Evolutionary conservation across 2,888 invertebrate species (phyloP), one percentile per base, ranked within the genome.

Genomic region (Oxycera nigricornis): DNA sequence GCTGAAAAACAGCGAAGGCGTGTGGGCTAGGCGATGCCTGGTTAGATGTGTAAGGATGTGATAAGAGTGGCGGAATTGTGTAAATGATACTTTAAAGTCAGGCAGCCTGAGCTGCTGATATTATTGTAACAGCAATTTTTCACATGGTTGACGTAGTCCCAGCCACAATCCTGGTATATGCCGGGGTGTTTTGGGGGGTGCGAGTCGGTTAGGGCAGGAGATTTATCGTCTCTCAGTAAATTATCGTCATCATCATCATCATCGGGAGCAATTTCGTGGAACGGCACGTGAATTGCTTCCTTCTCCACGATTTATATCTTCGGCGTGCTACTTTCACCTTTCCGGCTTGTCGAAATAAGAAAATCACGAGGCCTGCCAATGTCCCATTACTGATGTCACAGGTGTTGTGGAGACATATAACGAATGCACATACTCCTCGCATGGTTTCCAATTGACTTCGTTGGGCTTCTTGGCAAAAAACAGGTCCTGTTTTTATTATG

Each of bases 71-170:
- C 24, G 20, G 55, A 55, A 55, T 20, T 24, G 24, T 24, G 55
- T 28, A 59, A 30, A 65, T 65, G 41, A 41, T 65, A 65, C 30
- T 65, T 65, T 39, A 39, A 39, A 41, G 22, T 39, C 24, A 6
- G 65, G 65, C 11, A 39, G 65, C 14, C 50, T 7, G 28, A 17
- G 52, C 30, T 68, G 26, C 50, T 26, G 50, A 50, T 68, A 50
- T 68, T 68, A 50, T 68, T 50, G 50, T 68, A 24, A 65, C 65
- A 65, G 68, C 31, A 68, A 68, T 68, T 68, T 68, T 68, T 68
- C 68, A 68, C 68, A 68, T 20, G 26, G 26, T 30, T 30, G 65
- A 17, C 24, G 39, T 41, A 6, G 65, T 41, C 65, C 22, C 50
- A 28, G 28, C 28, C 52, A 28, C 50, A 50, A 39, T 39, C 30